These are phyloP conservation scores for Pipistrellus kuhlii DNA, from an alignment of 2,797 vertebrate genomes.

Conservation along the genomic window DNA sequence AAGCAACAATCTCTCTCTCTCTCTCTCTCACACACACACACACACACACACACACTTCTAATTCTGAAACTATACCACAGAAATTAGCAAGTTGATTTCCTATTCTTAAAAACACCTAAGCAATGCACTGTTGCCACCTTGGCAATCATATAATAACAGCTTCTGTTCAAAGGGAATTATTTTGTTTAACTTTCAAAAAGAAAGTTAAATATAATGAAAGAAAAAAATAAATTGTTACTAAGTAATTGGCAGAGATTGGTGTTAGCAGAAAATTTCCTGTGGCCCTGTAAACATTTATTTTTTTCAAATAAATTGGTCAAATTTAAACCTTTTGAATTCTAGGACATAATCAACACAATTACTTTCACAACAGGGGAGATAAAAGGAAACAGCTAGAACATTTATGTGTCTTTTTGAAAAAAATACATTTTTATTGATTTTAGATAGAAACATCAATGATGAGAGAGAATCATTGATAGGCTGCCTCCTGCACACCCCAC, in stretches of 20 bases:
- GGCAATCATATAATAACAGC: neutral
- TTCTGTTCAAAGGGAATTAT: conserved; percentile 2
- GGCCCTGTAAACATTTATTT: neutral
- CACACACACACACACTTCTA: neutral
- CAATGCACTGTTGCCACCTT: neutral
- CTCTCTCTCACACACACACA: too few relatives aligned
- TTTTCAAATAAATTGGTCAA: neutral
- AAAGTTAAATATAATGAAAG: conserved; percentile 1
- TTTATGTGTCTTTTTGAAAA: too few relatives aligned
- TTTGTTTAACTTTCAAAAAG: conserved; percentile 34
- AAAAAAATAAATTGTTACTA: neutral
- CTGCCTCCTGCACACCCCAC: too few relatives aligned
- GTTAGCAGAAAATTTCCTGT: neutral
- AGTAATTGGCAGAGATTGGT: neutral
- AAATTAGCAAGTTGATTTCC: conserved; percentile 1
- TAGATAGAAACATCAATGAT: too few relatives aligned
- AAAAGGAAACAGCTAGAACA: neutral
- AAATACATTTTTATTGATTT: too few relatives aligned
- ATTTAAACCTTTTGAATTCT: conserved; percentile 37
- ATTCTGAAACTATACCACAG: neutral
- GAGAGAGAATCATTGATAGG: too few relatives aligned
- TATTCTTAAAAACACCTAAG: neutral
- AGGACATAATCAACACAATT: conserved; percentile 40
- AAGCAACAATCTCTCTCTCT: neutral
- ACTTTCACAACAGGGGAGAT: neutral